Percentiles rank a stretch among this genome's conserved stretches.
phyloP scores from a whole-genome alignment of 2,888 invertebrate genomes.

The Kryphioiulus occultus region DNA sequence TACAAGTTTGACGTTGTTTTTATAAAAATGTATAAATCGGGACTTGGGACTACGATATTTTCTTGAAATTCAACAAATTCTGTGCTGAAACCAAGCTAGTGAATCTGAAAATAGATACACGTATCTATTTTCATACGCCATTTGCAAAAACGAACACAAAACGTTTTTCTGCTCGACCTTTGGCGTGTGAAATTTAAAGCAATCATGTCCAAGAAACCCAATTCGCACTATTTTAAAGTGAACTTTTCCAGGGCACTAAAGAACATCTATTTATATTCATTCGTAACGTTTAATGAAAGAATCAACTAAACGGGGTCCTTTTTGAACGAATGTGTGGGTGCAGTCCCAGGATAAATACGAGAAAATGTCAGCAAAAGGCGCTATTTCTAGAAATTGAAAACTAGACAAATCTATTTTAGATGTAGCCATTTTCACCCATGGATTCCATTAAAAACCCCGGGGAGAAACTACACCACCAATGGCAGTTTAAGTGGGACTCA shows the following conservation, averaged over 20 bases:
- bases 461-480: not conserved
- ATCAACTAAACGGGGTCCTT: not conserved
- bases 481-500: not conserved
- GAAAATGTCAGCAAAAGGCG: not conserved
- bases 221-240: not conserved
- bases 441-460: not conserved
- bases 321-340: not conserved
- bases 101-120: too few species aligned
- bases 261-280: not conserved
- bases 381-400: not conserved
- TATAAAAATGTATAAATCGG: too few species aligned
- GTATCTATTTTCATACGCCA: too few species aligned
- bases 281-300: not conserved
- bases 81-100: too few species aligned
- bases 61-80: too few species aligned
- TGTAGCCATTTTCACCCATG: not conserved
- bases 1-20: too few species aligned
- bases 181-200: too few species aligned
- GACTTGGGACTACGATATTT: too few species aligned
- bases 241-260: not conserved
- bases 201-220: too few species aligned
- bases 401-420: not conserved
- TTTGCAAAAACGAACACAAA: too few species aligned
- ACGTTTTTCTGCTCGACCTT: too few species aligned
- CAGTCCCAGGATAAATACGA: not conserved